These are phyloP conservation scores for Lycodopsis pacificus DNA, from an alignment of 2,797 vertebrate genomes.

Conservation along the genomic window DNA sequence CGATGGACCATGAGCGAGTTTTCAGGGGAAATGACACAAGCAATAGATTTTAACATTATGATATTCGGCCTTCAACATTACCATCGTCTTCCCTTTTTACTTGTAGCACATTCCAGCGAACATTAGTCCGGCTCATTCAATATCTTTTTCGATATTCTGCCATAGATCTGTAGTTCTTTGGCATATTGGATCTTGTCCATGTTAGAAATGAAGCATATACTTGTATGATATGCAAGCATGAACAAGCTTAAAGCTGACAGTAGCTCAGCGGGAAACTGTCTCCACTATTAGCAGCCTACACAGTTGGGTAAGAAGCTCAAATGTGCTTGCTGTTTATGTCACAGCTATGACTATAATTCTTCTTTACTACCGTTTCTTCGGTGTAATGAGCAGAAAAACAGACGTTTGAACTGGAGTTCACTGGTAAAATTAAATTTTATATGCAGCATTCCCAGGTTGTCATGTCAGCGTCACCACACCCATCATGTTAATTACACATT, in stretches of 20 bases:
- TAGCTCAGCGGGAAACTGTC: background rate
- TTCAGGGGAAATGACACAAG: constrained; percentile 10
- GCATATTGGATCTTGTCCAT: constrained; percentile 27
- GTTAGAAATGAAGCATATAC: constrained; percentile 18
- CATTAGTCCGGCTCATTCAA: background rate
- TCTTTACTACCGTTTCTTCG: background rate
- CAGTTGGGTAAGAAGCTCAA: background rate
- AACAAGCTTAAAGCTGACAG: constrained; percentile 23
- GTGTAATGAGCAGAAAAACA: background rate
- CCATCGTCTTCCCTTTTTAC: background rate
- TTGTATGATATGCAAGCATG: constrained; percentile 23
- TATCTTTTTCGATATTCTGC: background rate
- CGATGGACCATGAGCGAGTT: constrained; percentile 21
- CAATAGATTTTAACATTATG: constrained; percentile 16
- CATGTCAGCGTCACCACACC: background rate
- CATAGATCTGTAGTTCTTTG: background rate
- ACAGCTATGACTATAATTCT: background rate
- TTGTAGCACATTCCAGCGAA: constrained; percentile 8
- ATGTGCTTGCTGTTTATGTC: background rate
- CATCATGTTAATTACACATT: background rate
- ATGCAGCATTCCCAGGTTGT: constrained; percentile 4
- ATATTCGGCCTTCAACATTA: constrained; percentile 14
- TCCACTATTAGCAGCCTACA: background rate
- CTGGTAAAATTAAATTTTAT: background rate
- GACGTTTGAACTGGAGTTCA: background rate